Evolutionary conservation across 2,113 vertebrate species (phyloP).

Genomic region (Pterophyllum scalare): DNA sequence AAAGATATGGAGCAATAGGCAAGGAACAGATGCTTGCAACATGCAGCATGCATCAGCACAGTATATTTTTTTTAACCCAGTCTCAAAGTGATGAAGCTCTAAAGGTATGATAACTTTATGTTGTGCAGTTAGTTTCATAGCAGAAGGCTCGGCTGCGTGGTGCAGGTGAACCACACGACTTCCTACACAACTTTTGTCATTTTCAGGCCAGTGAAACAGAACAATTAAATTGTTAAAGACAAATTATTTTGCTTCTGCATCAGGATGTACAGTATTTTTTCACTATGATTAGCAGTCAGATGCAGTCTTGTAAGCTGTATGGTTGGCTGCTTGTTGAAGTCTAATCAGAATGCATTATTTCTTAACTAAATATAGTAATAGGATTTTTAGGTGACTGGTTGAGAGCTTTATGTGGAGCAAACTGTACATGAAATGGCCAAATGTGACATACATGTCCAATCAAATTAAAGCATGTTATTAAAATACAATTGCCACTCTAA

Average conservation of each 20-base stretch:
- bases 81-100: not conserved
- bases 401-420: not conserved
- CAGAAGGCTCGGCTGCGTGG: not conserved
- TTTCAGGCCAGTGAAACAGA: not conserved
- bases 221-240: not conserved
- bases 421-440: not conserved
- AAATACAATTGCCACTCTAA: not conserved
- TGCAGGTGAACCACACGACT: not conserved
- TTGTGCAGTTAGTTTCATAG: not conserved
- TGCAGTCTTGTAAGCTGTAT: not conserved
- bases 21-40: not conserved
- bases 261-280: not conserved
- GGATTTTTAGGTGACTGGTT: not conserved
- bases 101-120: not conserved
- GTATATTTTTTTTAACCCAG: too few relatives aligned
- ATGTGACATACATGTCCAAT: not conserved
- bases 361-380: not conserved
- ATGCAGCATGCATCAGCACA: not conserved
- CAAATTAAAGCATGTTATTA: not conserved
- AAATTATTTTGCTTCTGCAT: not conserved
- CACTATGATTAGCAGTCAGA: not conserved
- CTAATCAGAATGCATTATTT: not conserved
- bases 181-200: not conserved
- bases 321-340: not conserved
- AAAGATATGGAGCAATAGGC: not conserved